These are phyloP conservation scores for Stenotaenia linearis DNA, from an alignment of 2,888 invertebrate species.

Conservation along the genomic window DNA sequence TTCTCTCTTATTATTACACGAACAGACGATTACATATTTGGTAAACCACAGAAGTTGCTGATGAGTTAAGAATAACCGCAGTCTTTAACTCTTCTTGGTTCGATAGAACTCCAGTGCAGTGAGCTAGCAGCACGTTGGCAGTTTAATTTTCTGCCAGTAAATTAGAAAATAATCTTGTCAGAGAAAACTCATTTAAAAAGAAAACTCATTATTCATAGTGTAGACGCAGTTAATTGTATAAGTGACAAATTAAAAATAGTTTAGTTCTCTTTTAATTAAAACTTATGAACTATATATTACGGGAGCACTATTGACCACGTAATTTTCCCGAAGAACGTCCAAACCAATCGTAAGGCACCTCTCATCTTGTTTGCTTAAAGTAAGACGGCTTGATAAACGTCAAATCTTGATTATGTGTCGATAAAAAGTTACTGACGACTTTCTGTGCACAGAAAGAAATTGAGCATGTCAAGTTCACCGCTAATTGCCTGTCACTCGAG, in stretches of 20 bases:
- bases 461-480: slow-evolving; percentile 12
- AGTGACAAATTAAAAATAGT: slow-evolving; percentile 26
- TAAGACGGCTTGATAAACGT: neutral
- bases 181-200: slow-evolving; percentile 24
- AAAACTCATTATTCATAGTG: slow-evolving; percentile 19
- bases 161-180: slow-evolving; percentile 19
- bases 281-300: neutral
- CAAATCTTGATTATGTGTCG: neutral
- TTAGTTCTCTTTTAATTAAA: slow-evolving; percentile 19
- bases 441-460: neutral
- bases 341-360: neutral
- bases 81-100: neutral
- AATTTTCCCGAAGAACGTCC: neutral
- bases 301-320: neutral
- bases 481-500: slow-evolving; percentile 20
- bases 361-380: neutral
- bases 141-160: slow-evolving; percentile 20
- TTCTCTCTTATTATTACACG: neutral
- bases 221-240: slow-evolving; percentile 21
- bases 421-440: neutral
- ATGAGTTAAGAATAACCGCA: neutral
- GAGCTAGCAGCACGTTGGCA: neutral
- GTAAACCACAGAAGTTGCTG: neutral
- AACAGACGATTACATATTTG: neutral
- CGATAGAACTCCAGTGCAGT: neutral